Conservation (phyloP, 2,888 invertebrate species). For the Clistopyga incitator region DNA sequence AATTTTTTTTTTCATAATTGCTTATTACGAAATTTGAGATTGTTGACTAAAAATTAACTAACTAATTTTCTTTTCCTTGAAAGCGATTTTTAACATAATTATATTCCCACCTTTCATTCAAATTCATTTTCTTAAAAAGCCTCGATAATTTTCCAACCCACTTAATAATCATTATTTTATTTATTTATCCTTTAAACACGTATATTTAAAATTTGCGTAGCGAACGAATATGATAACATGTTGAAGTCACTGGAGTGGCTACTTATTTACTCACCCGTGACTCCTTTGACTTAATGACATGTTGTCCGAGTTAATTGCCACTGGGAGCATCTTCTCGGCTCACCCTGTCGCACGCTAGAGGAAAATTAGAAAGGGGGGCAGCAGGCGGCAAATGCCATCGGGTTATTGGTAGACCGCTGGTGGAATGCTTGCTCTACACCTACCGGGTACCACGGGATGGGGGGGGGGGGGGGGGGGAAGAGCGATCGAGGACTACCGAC, state of each 20-base stretch:
- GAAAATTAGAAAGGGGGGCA: slow-evolving; percentile 61
- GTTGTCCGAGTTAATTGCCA: slow-evolving; percentile 64
- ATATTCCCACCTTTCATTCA: no score
- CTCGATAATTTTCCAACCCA: no score
- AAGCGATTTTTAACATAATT: background rate
- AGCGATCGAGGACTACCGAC: slow-evolving; percentile 29
- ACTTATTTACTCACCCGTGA: slow-evolving; percentile 56
- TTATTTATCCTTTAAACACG: background rate
- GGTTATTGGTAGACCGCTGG: slow-evolving; percentile 21
- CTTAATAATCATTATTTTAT: no score
- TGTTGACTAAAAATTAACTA: no score
- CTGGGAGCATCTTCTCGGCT: slow-evolving; percentile 30
- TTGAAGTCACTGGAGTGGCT: slow-evolving; percentile 23
- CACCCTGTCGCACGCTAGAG: slow-evolving; percentile 36
- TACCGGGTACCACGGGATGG: background rate
- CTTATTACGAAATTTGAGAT: no score
- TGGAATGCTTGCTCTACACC: slow-evolving; percentile 10
- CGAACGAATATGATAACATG: background rate
- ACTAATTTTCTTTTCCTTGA: background rate
- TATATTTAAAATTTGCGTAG: background rate
- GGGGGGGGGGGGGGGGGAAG: slow-evolving; percentile 16
- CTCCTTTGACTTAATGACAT: slow-evolving; percentile 59
- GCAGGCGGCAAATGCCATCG: slow-evolving; percentile 50
- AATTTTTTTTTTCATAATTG: no score
- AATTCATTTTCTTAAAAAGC: no score